These are phyloP conservation scores for Epiblema foenella DNA, from an alignment of 2,888 invertebrate species.

Conservation along the genomic window DNA sequence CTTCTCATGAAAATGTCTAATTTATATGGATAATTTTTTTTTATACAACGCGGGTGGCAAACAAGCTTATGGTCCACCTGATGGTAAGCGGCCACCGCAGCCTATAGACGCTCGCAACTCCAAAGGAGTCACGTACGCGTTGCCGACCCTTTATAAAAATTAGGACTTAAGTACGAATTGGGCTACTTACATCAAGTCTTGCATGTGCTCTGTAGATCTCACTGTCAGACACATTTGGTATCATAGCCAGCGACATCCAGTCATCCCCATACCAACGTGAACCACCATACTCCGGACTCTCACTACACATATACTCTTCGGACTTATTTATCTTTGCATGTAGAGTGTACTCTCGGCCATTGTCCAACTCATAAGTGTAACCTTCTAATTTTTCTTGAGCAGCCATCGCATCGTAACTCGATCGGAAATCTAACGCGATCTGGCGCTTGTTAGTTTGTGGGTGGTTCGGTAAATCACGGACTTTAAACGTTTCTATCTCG, in stretches of 20 bases:
- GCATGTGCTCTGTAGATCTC: constrained; percentile 21
- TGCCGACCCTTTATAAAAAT: too few species aligned
- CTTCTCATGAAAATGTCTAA: too few species aligned
- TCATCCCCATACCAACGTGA: background rate
- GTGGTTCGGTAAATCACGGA: constrained; percentile 9
- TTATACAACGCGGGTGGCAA: too few species aligned
- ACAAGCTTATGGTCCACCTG: too few species aligned
- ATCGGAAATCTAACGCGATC: constrained; percentile 31
- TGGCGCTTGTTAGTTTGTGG: background rate
- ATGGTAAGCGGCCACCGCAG: too few species aligned
- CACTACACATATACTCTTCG: background rate
- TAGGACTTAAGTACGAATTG: too few species aligned
- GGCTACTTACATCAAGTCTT: constrained; percentile 39
- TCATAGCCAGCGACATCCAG: background rate
- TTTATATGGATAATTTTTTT: too few species aligned
- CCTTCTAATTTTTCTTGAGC: constrained; percentile 19
- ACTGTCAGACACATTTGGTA: background rate
- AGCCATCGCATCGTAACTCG: constrained; percentile 22
- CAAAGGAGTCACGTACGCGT: too few species aligned
- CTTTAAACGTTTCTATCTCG: constrained; percentile 21
- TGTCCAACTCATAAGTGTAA: background rate
- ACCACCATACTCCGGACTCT: background rate
- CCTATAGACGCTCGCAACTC: too few species aligned
- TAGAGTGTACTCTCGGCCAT: constrained; percentile 14
- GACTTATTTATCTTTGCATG: constrained; percentile 21